Evolutionary conservation across 2,888 invertebrate species (phyloP), one percentile per base, ranked within the genome.

Genomic region (Bombylius major): DNA sequence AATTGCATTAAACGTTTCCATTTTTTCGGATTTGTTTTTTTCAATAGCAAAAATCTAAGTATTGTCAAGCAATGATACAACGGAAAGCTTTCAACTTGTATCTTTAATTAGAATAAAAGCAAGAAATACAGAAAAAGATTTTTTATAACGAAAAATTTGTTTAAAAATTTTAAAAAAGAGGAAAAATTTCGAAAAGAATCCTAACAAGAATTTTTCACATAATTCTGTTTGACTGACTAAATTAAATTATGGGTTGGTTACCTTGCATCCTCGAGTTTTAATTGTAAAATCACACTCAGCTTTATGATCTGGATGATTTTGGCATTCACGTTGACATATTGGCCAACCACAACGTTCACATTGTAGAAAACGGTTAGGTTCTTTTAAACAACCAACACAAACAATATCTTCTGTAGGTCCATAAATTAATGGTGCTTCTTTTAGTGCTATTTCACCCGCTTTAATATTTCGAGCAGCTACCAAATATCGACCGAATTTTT

Each of bases 311-410:
- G 77, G 76, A n/a, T 77, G 76, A 45, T 75, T 68, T 45, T 79
- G 79, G 68, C 90, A 90, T 14, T 75, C 75, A 14, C 78, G 74
- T 1, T 80, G 79, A 67, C 91, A 91, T 66, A 89, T 76, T 0
- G 90, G 90, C 89, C 90, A 90, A 2, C 89, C 89, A 62, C 91
- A 92, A 59, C 78, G 77, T 31, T 74, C 70, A 65, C 89, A 89
- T 0, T 65, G 61, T 48, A 68, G 65, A 58, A 66, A 66, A 58
- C 77, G 78, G 0, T 69, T 77, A 3, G 87, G 74, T 8, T 66
- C 62, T 63, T 74, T 59, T 14, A 73, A 58, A 46, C 72, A 72
- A 7, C 73, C 73, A 57, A 72, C 64, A 58, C 72, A 72, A 4
- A 82, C 75, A 0, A 82, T 79, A 0, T 72, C 68, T 71, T 86